phyloP scores from a whole-genome alignment of 2,888 invertebrate species.

The Standfussiana lucernea region DNA sequence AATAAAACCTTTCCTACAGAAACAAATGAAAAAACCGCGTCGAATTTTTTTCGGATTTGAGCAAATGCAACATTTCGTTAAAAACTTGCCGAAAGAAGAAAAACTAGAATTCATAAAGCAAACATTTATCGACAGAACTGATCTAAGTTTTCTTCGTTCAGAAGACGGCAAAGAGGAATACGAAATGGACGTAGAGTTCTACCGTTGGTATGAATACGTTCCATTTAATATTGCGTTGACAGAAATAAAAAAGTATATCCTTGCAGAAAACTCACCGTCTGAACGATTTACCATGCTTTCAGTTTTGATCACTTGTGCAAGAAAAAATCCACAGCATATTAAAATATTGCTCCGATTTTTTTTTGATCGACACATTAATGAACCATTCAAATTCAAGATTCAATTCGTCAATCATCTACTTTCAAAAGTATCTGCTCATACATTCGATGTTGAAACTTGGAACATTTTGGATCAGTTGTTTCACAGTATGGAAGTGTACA shows the following conservation, averaged over 20 bases:
- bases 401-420: slow-evolving; percentile 77
- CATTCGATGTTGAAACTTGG: slow-evolving; percentile 77
- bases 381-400: slow-evolving; percentile 80
- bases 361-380: slow-evolving; percentile 81
- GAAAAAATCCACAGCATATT: slow-evolving; percentile 67
- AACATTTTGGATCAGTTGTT: slow-evolving; percentile 79
- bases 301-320: slow-evolving; percentile 74
- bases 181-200: slow-evolving; percentile 37
- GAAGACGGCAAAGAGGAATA: not conserved
- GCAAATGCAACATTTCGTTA: slow-evolving; percentile 71
- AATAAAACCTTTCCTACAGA: slow-evolving; percentile 73
- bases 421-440: slow-evolving; percentile 69
- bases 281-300: slow-evolving; percentile 76
- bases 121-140: slow-evolving; percentile 73
- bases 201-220: slow-evolving; percentile 79
- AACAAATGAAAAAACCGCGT: slow-evolving; percentile 66
- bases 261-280: slow-evolving; percentile 73
- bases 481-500: slow-evolving; percentile 82
- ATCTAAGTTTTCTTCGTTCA: not conserved
- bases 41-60: slow-evolving; percentile 67
- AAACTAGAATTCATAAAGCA: slow-evolving; percentile 78
- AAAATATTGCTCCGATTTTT: slow-evolving; percentile 76
- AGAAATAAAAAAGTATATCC: slow-evolving; percentile 77
- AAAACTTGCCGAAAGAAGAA: slow-evolving; percentile 74
- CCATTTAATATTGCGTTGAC: slow-evolving; percentile 77